Evolutionary conservation across 2,113 vertebrate genomes (phyloP).

Genomic region (Urocynchramus pylzowi): DNA sequence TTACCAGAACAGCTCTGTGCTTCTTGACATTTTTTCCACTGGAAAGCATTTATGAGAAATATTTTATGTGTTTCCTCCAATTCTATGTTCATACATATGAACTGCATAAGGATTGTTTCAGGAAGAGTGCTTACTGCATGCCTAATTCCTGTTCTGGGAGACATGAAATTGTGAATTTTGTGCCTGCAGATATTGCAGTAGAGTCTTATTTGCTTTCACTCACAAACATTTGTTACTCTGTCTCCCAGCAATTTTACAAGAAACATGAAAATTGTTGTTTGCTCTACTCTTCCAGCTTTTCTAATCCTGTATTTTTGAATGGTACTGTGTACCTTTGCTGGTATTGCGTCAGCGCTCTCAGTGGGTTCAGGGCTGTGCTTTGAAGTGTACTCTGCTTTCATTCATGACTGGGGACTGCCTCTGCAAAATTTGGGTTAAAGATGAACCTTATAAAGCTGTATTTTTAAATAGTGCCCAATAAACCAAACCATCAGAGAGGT

Average conservation of each 20-base stretch:
- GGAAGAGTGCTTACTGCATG: neutral
- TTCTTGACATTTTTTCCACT: neutral
- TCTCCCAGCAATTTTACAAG: neutral
- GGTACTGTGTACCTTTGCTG: neutral
- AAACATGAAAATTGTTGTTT: neutral
- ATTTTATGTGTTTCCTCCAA: neutral
- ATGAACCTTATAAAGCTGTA: neutral
- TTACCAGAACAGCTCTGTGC: neutral
- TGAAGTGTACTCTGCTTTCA: neutral
- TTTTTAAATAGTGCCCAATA: neutral
- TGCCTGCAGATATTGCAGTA: neutral
- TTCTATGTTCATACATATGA: neutral
- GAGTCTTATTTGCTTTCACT: neutral
- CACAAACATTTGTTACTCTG: neutral
- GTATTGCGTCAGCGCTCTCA: fast-evolving
- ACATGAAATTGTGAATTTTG: neutral
- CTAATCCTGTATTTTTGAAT: neutral
- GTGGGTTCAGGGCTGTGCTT: neutral
- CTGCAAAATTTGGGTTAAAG: neutral
- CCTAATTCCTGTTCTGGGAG: neutral
- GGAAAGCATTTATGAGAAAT: neutral
- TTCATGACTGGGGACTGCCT: neutral
- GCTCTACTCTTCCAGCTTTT: neutral
- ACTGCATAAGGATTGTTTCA: neutral
- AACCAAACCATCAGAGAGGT: neutral